Base-by-base conservation (phyloP, 2,888 invertebrate species). In the Antheraea assamensis region DNA sequence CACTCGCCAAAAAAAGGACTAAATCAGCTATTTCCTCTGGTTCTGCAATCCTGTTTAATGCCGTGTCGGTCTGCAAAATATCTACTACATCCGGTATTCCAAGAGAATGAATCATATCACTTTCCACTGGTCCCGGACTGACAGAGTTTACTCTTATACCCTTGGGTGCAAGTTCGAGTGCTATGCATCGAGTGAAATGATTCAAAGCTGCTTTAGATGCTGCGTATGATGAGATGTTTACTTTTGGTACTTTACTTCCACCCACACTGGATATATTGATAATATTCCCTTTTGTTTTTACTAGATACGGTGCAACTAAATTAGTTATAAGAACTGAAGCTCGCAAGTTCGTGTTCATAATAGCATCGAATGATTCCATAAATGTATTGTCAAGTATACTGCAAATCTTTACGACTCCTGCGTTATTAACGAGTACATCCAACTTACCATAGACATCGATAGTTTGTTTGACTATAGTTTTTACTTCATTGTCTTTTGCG, bases 191-290 rank as follows among this genome's bases (percentile, higher is more conserved):
- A 0, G 97, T 97, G 77, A 98, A 95, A 81, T 97, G 97, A 86
- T 97, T 97, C n/a, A 97, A 80, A 7, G 96, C 97, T 30, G 96
- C 94, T 90, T 98, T 97, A 15, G 97, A 96, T 92, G 97, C 96
- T 75, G 92, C 91, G 83, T 97, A 97, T 0, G 81, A 17, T 0
- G 78, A 61, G 3, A 70, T 70, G 0, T 76, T 49, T 19, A 13
- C 8, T 1, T 19, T 4, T 31, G 42, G n/a, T 49, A 71, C 24
- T 1, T 47, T 3, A 49, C 55, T 49, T 30, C 27, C 73, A 1
- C 73, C 52, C 19, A 75, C 30, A 35, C 77, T 78, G 21, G 77
- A 78, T 13, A 77, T 49, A 66, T 77, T 78, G 13, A 76, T 74
- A 19, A 82, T 78, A 49, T 79, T 82, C 0, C 81, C 81, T 74